A percentile compares a stretch with the other conserved stretches of the same genome.
phyloP scores from a whole-genome alignment of 2,113 vertebrate species.

The Maccullochella peelii region DNA sequence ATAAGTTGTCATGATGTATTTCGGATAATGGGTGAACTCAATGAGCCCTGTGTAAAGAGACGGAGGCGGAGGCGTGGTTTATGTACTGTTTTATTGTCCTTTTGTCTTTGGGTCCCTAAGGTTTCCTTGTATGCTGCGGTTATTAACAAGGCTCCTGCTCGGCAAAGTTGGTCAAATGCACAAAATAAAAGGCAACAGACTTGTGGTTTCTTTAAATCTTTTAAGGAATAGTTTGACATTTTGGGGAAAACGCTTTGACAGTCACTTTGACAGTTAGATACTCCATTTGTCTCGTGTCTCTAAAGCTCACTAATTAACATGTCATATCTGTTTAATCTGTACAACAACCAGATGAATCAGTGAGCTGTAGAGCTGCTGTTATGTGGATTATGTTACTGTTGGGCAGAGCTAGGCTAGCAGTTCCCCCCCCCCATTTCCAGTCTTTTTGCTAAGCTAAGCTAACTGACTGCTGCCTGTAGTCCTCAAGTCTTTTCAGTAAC shows the following conservation, averaged over 20 bases:
- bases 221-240: constrained; percentile 22
- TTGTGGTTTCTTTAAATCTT: neutral
- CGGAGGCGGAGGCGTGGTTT: constrained; percentile 30
- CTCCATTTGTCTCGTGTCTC: no score
- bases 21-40: neutral
- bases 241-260: neutral
- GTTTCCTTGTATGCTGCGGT: constrained; percentile 38
- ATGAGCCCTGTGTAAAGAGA: neutral
- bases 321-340: fast-evolving
- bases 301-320: neutral
- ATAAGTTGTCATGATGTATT: neutral
- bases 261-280: neutral
- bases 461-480: neutral
- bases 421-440: neutral
- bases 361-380: neutral
- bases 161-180: constrained; percentile 39
- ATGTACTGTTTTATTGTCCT: constrained; percentile 68
- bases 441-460: neutral
- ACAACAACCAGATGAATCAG: neutral
- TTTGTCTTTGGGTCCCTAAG: constrained; percentile 51
- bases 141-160: constrained; percentile 43
- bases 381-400: neutral
- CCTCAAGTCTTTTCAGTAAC: neutral
- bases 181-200: constrained; percentile 44
- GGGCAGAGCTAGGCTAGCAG: neutral